Percentiles rank a stretch among this genome's conserved stretches.
These are phyloP conservation scores for Thysanoteuthis rhombus DNA, from an alignment of 2,888 invertebrate species.

Conservation along the genomic window DNA sequence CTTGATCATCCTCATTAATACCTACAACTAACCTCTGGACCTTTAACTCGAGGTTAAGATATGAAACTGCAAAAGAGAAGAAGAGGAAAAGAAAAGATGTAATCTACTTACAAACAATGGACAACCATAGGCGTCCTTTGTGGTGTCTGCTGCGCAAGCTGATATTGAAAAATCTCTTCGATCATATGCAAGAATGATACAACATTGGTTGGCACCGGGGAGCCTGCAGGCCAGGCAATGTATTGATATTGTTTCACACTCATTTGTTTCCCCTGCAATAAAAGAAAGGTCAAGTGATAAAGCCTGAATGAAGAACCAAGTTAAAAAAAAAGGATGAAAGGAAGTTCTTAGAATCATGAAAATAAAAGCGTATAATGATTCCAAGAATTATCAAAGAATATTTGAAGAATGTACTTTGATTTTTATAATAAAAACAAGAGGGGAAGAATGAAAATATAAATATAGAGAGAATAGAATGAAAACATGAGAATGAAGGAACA, in stretches of 20 bases:
- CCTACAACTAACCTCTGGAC: neutral
- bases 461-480: neutral
- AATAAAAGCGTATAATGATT: neutral
- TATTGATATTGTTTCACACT: slow-evolving; percentile 30
- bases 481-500: neutral
- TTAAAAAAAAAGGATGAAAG: neutral
- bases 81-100: neutral
- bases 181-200: slow-evolving; percentile 29
- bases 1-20: neutral
- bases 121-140: slow-evolving; percentile 18
- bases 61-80: neutral
- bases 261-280: slow-evolving; percentile 24
- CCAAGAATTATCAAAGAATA: neutral
- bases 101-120: slow-evolving; percentile 29
- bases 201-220: slow-evolving; percentile 20
- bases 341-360: neutral
- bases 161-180: slow-evolving; percentile 18
- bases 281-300: neutral
- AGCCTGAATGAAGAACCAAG: neutral
- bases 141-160: neutral
- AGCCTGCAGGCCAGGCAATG: slow-evolving; percentile 25
- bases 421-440: neutral
- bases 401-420: neutral
- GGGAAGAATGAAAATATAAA: neutral
- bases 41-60: neutral